These are phyloP conservation scores for Sitta europaea DNA, from an alignment of 2,113 vertebrate genomes.

Conservation along the genomic window DNA sequence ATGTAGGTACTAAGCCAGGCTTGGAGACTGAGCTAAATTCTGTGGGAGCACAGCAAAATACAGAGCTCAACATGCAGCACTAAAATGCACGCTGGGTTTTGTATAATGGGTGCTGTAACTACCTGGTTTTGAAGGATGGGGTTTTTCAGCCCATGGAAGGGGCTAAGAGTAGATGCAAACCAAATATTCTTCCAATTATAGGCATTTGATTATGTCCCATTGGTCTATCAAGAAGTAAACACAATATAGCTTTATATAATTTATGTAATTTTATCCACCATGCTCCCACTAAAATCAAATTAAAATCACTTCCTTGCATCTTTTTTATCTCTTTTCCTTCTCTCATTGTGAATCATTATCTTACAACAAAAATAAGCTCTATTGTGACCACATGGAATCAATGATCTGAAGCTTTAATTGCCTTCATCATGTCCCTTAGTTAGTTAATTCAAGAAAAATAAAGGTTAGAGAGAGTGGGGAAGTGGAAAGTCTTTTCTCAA, in stretches of 20 bases:
- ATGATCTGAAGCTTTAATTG: neutral
- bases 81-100: no score
- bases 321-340: neutral
- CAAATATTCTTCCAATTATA: neutral
- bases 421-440: neutral
- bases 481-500: neutral
- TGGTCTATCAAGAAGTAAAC: neutral
- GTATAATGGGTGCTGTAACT: neutral
- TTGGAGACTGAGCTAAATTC: neutral
- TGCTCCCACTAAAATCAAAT: neutral
- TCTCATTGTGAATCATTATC: neutral
- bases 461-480: neutral
- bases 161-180: neutral
- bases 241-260: neutral
- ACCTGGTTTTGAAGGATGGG: neutral
- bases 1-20: neutral
- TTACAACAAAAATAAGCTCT: neutral
- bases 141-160: neutral
- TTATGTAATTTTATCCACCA: neutral
- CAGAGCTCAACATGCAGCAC: neutral
- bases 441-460: neutral
- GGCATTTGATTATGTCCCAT: neutral
- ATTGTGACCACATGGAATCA: neutral
- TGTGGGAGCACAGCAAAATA: neutral
- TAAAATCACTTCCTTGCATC: accelerated